phyloP scores from a whole-genome alignment of 1,140 invertebrate species.

The Diorhabda carinulata region DNA sequence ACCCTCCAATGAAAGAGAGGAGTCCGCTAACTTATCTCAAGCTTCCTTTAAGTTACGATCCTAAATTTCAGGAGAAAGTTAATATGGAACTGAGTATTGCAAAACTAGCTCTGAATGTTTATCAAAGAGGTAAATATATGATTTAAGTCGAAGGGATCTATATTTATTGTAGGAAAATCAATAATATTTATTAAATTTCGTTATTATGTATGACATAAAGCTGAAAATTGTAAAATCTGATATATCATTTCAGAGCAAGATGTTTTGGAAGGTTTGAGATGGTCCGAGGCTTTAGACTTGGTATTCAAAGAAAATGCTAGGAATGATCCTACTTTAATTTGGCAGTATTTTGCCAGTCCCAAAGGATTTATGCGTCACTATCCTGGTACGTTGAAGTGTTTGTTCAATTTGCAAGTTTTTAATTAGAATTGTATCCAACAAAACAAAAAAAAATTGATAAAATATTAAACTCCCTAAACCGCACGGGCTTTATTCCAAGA shows the following conservation, averaged over 20 bases:
- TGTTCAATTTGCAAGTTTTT: too few relatives aligned
- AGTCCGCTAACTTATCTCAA: constrained; percentile 26
- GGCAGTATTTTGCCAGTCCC: constrained; percentile 95
- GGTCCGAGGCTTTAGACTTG: constrained; percentile 81
- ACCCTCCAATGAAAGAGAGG: constrained; percentile 22
- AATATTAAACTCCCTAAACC: too few relatives aligned
- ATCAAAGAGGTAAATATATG: constrained; percentile 34
- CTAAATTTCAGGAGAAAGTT: constrained; percentile 36
- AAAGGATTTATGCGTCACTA: constrained; percentile 88
- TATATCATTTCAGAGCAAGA: constrained; percentile 33
- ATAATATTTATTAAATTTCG: neutral
- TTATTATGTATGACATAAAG: neutral
- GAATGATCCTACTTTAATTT: constrained; percentile 81
- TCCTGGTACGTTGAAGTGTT: constrained; percentile 55
- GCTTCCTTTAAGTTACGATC: constrained; percentile 35
- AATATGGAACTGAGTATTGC: constrained; percentile 43
- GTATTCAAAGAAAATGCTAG: constrained; percentile 83
- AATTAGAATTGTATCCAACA: too few relatives aligned
- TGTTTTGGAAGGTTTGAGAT: constrained; percentile 49
- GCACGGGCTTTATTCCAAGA: too few relatives aligned
- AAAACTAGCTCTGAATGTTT: constrained; percentile 39
- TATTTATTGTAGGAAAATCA: neutral
- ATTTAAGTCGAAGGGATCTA: neutral
- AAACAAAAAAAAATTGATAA: too few relatives aligned
- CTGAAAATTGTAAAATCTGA: neutral